A percentile compares a stretch with the other conserved stretches of the same genome.
Conservation (phyloP, 2,797 vertebrate genomes). For the Thaleichthys pacificus region DNA sequence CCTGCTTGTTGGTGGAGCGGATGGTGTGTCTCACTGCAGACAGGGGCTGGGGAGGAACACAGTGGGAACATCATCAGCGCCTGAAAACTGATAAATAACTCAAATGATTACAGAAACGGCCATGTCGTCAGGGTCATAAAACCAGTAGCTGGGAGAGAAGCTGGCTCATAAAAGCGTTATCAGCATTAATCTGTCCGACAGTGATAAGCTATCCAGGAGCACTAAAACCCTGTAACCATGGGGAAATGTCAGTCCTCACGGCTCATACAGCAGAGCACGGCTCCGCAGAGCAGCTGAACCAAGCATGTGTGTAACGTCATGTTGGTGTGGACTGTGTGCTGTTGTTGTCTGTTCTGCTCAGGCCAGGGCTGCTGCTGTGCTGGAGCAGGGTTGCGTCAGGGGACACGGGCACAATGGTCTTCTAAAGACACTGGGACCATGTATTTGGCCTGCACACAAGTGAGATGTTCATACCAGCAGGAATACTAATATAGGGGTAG, state of each 20-base stretch:
- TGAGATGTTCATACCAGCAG: conserved; percentile 51
- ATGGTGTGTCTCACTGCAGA: conserved; percentile 92
- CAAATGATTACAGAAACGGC: neutral
- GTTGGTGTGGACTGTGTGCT: conserved; percentile 24
- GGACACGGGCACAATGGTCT: conserved; percentile 58
- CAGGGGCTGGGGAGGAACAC: conserved; percentile 74
- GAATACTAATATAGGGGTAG: conserved; percentile 47
- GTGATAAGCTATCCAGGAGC: conserved; percentile 34
- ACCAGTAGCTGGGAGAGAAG: neutral
- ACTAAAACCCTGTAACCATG: too few relatives aligned
- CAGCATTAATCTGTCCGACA: conserved; percentile 12
- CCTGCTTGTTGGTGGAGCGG: conserved; percentile 88
- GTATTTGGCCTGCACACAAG: conserved; percentile 63
- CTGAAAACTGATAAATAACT: too few relatives aligned
- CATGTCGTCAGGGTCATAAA: neutral
- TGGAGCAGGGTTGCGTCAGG: neutral
- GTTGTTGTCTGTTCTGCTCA: conserved; percentile 40
- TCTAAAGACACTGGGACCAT: conserved; percentile 64
- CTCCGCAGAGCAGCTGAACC: too few relatives aligned
- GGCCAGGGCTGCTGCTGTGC: conserved; percentile 66
- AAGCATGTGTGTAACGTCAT: too few relatives aligned
- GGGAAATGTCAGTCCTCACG: too few relatives aligned
- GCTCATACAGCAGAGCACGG: too few relatives aligned
- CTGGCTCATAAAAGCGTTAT: too few relatives aligned
- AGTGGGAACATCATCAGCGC: too few relatives aligned